Conservation (phyloP, 2,113 vertebrate genomes). For the Buteo buteo region DNA sequence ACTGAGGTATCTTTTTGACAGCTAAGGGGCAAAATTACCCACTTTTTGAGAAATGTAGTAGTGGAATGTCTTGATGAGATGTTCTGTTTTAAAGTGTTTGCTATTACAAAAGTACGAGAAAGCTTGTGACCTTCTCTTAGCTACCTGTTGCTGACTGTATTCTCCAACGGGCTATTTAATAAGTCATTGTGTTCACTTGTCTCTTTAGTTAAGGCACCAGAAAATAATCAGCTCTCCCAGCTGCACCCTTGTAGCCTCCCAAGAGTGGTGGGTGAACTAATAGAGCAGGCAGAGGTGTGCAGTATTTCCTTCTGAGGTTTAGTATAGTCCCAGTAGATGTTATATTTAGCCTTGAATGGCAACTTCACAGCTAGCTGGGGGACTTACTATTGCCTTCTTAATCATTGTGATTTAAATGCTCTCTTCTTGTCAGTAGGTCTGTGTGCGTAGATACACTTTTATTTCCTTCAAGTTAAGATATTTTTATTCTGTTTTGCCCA, state of each 20-base stretch:
- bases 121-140: neutral
- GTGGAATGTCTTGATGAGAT: neutral
- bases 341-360: neutral
- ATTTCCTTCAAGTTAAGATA: neutral
- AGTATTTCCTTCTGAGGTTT: neutral
- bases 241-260: constrained; percentile 43
- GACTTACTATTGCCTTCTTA: neutral
- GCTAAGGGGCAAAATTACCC: neutral
- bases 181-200: neutral
- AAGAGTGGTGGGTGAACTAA: constrained; percentile 1
- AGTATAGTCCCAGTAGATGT: neutral
- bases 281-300: neutral
- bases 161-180: constrained; percentile 43
- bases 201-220: constrained; percentile 38
- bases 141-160: neutral
- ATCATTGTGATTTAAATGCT: neutral
- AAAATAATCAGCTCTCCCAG: constrained; percentile 68
- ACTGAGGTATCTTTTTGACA: neutral
- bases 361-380: neutral
- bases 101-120: neutral
- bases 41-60: neutral
- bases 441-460: fast-evolving
- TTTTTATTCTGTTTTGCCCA: neutral
- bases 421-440: neutral
- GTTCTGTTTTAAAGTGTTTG: neutral